Percentiles rank a stretch among this genome's conserved stretches.
These are phyloP conservation scores for Rhizoglyphus robini DNA, from an alignment of 1,140 invertebrate species.

Conservation along the genomic window DNA sequence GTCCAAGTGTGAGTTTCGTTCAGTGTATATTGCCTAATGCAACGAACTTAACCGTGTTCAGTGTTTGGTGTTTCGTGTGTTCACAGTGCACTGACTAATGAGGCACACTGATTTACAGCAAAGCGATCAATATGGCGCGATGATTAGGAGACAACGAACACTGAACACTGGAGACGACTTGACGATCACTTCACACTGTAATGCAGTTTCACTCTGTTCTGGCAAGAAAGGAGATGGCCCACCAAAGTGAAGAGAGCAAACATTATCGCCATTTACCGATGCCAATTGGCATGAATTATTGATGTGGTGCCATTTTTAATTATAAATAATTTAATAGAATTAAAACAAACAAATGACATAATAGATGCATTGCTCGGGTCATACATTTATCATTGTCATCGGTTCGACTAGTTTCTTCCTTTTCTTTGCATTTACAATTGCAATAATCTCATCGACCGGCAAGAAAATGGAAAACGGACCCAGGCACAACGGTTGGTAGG, in stretches of 20 bases:
- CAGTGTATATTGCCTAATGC: too few relatives aligned
- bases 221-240: too few relatives aligned
- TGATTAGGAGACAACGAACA: not conserved
- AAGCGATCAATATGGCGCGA: not conserved
- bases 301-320: slow-evolving; percentile 6
- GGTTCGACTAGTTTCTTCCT: not conserved
- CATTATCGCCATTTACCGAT: slow-evolving; percentile 8
- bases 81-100: too few relatives aligned
- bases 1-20: too few relatives aligned
- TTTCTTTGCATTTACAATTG: slow-evolving; percentile 4
- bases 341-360: slow-evolving; percentile 8
- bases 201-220: too few relatives aligned
- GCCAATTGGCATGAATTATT: slow-evolving; percentile 12
- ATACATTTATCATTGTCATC: slow-evolving; percentile 10
- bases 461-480: too few relatives aligned
- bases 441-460: too few relatives aligned
- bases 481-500: too few relatives aligned
- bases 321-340: slow-evolving; percentile 18
- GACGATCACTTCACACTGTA: not conserved
- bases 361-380: not conserved
- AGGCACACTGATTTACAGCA: slow-evolving; percentile 14
- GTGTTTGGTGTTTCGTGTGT: too few relatives aligned
- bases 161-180: not conserved
- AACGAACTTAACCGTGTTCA: too few relatives aligned
- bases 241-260: too few relatives aligned